Evolutionary conservation across 2,888 invertebrate genomes (phyloP), one percentile per base, ranked within the genome.

Genomic region (Atrina japonica): DNA sequence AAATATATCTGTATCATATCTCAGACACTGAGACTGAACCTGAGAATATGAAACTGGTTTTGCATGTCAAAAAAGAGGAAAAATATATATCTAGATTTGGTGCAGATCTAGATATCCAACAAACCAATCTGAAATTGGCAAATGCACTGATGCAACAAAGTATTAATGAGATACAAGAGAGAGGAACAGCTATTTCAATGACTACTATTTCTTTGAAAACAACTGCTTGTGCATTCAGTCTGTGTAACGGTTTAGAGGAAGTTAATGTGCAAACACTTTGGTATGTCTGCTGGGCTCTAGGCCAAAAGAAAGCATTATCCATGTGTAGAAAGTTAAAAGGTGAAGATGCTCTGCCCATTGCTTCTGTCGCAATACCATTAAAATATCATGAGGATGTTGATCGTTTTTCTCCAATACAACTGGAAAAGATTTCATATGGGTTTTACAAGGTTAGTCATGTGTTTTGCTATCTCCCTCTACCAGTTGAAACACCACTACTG

Each of bases 1-100:
- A 72, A 43, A 65, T 89, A n/a, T 72, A 80, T 56, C 68, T 87
- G 7, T 84, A 78, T 74, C 85, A 88, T 69, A 56, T 88, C 5
- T 60, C 76, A n/a, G 29, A 47, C 7, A 21, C 45, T 21, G 35
- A 67, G n/a, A 18, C 41, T 18, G 60, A 70, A 47, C 65, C 70
- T 30, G 14, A 29, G 3, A 55, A 63, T 23, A 63, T 63, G 52
- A 23, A 52, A 16, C 53, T 52, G 6, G 40, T 63, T 21, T 40
- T 63, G 7, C 16, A 21, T 16, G 9, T 40, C 6, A 14, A 52
- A 29, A 63, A 52, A 1, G 21, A 56, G 1, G 56, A 56, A 40
- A 56, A 40, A 0, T 35, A n/a, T n/a, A n/a, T n/a, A n/a, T n/a
- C n/a, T n/a, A n/a, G n/a, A n/a, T n/a, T n/a, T n/a, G n/a, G n/a